phyloP scores from a whole-genome alignment of 2,113 vertebrate genomes.

The Mionectes macconnelli region DNA sequence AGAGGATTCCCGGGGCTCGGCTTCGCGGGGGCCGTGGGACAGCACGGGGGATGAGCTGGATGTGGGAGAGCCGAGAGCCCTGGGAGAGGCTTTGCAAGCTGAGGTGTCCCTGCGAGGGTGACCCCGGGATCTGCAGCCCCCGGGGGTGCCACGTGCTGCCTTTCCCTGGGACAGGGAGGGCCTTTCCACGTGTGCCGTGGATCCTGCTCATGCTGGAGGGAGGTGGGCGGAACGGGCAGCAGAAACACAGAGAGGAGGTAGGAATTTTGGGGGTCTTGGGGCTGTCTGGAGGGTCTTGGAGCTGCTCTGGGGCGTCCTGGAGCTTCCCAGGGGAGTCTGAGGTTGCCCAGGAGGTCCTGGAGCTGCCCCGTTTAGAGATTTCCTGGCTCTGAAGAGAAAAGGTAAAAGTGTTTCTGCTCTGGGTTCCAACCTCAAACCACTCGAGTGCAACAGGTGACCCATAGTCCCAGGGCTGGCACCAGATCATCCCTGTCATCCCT shows the following conservation, averaged over 20 bases:
- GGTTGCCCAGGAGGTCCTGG: not conserved
- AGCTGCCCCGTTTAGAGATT: not conserved
- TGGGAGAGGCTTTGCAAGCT: not conserved
- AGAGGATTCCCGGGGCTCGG: conserved; percentile 21
- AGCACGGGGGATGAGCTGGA: not conserved
- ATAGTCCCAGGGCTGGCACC: no score
- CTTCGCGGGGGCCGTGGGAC: not conserved
- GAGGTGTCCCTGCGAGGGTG: not conserved
- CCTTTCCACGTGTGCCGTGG: accelerated
- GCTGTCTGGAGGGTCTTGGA: not conserved
- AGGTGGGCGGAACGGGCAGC: accelerated
- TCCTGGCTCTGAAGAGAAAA: not conserved
- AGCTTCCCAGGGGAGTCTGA: not conserved
- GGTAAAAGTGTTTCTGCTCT: not conserved
- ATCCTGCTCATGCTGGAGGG: accelerated
- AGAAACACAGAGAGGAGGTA: not conserved
- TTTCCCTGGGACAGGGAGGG: accelerated
- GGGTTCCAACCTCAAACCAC: not conserved
- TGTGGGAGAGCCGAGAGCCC: not conserved
- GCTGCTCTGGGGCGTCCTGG: not conserved
- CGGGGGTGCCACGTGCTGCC: not conserved
- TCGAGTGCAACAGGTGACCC: not conserved
- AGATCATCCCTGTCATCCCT: not conserved
- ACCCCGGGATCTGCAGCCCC: not conserved
- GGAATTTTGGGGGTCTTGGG: accelerated